Evolutionary conservation across 2,113 vertebrate genomes (phyloP), one percentile per base, ranked within the genome.

Genomic region (Hydropotes inermis): DNA sequence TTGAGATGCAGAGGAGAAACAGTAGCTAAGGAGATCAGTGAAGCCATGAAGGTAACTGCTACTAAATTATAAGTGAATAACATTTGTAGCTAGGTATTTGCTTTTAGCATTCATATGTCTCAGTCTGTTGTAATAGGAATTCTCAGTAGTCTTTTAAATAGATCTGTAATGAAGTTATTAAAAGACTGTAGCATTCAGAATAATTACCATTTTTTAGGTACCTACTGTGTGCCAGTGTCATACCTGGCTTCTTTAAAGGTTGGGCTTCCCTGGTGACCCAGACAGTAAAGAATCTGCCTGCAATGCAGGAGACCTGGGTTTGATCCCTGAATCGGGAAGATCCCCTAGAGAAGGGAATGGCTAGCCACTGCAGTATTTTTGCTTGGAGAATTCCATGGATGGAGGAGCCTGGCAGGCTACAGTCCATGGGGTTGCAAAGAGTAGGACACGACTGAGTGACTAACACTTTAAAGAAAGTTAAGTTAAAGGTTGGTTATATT

Each of bases 41-140:
- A 98, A 52, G 98, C 98, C 64, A 99, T 99, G 97, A 99, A 99
- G 99, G 99, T 99, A 98, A 98, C 70, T 87, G 12, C 17, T 87
- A 12, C 67, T 81, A 45, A 23, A 33, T 91, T 83, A 23, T 36
- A 45, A 95, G 84, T 55, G 28, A 84, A 39, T 6, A 36, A 88
- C 64, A 25, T 58, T 8, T 67, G 1, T 36, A 27, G 9, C 11
- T 58, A 30, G 4, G 17, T 58, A 9, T 82, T 50, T 43, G 54
- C 55, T 81, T 76, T 64, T 33, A 61, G 6, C 5, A 50, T 45
- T 85, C 45, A 6, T 27, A 1, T 5, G 33, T 95, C 94, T 95
- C 94, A 30, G 36, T 28, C 21, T 87, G 3, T 78, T 58, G 0
- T 95, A 95, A 89, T 10, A 67, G 21, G 47, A 95, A 52, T 87